Evolutionary conservation across 2,888 invertebrate species (phyloP), one percentile per base, ranked within the genome.

Genomic region (Aricia artaxerxes): DNA sequence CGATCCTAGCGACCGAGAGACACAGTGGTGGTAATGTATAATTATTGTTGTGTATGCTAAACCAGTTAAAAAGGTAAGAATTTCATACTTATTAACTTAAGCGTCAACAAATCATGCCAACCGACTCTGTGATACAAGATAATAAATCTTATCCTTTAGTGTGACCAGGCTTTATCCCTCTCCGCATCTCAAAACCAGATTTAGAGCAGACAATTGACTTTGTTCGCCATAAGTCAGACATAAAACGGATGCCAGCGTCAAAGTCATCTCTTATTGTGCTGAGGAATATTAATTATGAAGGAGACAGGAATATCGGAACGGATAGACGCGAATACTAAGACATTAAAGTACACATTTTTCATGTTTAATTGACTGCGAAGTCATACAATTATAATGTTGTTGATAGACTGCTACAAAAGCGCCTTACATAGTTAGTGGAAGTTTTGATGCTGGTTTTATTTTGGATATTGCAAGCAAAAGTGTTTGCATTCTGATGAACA

Each of bases 141-240:
- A 53, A 24, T 24, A 24, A 24, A 76, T 76, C 40, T 40, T 78
- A 73, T 73, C 73, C 35, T 61, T 64, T 57, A 53, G 40, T 77
- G 80, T 80, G 78, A 78, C 73, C 5, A 5, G 77, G n/a, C 81
- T 61, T 82, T 79, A 79, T 35, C 31, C 60, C 31, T 82, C 83
- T 83, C 83, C 84, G 82, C 84, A 85, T 91, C 91, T 86, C 82
- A 83, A 82, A 83, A 82, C 82, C 91, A 87, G 88, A 91, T 91
- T 90, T 92, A 92, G 90, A 89, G 84, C 86, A 89, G 88, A 92
- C 93, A 93, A 93, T 93, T 92, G 92, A 91, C 91, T 91, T 87
- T 86, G 87, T 87, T 86, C 86, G 85, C 88, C 87, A 88, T 90
- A 91, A 91, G 90, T 91, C 91, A 91, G 89, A 91, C 88, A 90